Conservation (phyloP, 2,797 vertebrate species). For the Ctenochaetus hawaiiensis region DNA sequence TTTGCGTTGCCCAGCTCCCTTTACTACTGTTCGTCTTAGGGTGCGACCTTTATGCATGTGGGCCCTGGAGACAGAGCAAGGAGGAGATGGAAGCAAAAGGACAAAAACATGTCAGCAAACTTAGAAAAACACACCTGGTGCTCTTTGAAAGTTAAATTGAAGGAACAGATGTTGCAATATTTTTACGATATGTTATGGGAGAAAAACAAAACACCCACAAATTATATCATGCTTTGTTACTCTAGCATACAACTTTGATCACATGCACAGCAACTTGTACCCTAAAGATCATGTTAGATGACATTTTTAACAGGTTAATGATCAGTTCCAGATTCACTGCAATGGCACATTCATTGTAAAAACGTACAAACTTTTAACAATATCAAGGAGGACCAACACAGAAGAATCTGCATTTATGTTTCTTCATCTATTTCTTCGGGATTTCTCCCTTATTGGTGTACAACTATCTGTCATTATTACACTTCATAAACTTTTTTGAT, state of each 20-base stretch:
- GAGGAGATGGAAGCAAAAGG: not conserved
- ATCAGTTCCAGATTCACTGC: not conserved
- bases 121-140: not conserved
- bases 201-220: not conserved
- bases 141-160: not conserved
- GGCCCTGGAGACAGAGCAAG: slow-evolving; percentile 58
- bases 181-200: not conserved
- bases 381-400: not conserved
- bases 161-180: not conserved
- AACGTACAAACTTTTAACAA: not conserved
- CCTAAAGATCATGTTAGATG: not conserved
- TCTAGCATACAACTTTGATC: slow-evolving; percentile 9
- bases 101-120: slow-evolving; percentile 12
- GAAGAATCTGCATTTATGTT: not conserved
- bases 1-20: slow-evolving; percentile 84
- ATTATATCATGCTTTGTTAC: slow-evolving; percentile 27
- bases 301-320: not conserved
- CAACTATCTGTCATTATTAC: not conserved
- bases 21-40: slow-evolving; percentile 89
- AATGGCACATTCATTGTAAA: not conserved
- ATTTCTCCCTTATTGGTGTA: not conserved
- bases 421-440: not conserved
- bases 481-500: not conserved
- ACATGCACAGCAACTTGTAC: not conserved
- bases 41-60: slow-evolving; percentile 75